Base-by-base conservation (phyloP, 2,888 invertebrate species). In the Oxystoma pomonae region DNA sequence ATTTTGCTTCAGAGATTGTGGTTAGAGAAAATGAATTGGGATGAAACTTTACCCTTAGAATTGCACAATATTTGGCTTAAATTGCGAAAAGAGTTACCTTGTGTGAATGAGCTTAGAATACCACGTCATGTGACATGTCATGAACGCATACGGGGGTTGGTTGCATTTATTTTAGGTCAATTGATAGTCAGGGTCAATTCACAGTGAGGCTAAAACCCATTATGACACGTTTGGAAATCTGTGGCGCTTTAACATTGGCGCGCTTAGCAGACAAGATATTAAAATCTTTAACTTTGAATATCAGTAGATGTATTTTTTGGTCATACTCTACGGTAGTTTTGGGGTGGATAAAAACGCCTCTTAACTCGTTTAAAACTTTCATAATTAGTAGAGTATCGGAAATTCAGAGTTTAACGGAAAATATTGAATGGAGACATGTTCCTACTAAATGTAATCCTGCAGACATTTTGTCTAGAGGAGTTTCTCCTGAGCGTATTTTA, bases 11-110 rank as follows among this genome's bases (percentile, higher is more conserved):
- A 61, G 21, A 1, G n/a, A 17, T 51, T 71, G 16, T 72, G 71
- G 72, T 50, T 56, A 50, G 16, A 55, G 18, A 57, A 59, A 7
- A n/a, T 69, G 17, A 58, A 61, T 21, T 73, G 71, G 72, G 70
- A 74, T 61, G 69, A 71, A 18, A 35, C 55, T 16, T 2, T 67
- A 2, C 63, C 65, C 12, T 9, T 19, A 57, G 57, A 64, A 7
- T 16, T 65, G n/a, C 22, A 55, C 17, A 52, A 18, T 1, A n/a
- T 56, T 7, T 67, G 64, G 62, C 58, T 35, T 21, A 2, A 58
- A 16, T 67, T 66, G 61, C 52, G 17, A 5, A 50, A 20, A 19
- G 3, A 61, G 52, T 16, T 64, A 17, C 16, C 52, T 56, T 9
- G 1, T 56, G 50, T 67, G 19, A 60, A 64, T 21, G 20, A 61